Evolutionary conservation across 2,797 vertebrate species (phyloP).

Genomic region (Clarias platycephalus): DNA sequence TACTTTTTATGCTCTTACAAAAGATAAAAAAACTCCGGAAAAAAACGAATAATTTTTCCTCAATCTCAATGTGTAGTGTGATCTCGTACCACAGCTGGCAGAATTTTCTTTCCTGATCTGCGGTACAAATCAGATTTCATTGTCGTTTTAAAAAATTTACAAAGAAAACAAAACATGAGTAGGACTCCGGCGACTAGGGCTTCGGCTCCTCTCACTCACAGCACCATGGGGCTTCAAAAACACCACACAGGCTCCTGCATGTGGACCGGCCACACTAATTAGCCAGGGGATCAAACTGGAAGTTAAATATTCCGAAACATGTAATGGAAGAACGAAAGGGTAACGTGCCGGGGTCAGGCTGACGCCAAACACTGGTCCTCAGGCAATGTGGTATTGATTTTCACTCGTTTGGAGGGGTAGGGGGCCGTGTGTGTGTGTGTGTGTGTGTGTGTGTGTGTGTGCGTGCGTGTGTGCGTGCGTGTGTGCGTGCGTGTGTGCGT

Average conservation of each 20-base stretch:
- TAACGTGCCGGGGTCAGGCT: slow-evolving; percentile 82
- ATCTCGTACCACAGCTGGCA: slow-evolving; percentile 59
- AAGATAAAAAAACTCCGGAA: not conserved
- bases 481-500: slow-evolving; percentile 9
- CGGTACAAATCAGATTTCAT: slow-evolving; percentile 88
- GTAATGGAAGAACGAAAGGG: slow-evolving; percentile 85
- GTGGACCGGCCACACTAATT: slow-evolving; percentile 85
- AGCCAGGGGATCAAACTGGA: slow-evolving; percentile 87
- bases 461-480: slow-evolving; percentile 18
- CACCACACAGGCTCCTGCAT: slow-evolving; percentile 71
- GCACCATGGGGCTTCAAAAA: slow-evolving; percentile 63
- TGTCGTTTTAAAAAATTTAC: slow-evolving; percentile 87
- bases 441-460: slow-evolving; percentile 18
- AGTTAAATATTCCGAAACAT: slow-evolving; percentile 85
- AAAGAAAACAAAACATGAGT: slow-evolving; percentile 81
- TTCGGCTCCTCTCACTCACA: slow-evolving; percentile 63
- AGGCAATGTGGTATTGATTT: slow-evolving; percentile 86
- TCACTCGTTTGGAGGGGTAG: slow-evolving; percentile 79
- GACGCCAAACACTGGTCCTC: slow-evolving; percentile 82
- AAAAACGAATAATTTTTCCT: not conserved
- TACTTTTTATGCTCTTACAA: not conserved
- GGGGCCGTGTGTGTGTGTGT: slow-evolving; percentile 55
- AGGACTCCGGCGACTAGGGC: slow-evolving; percentile 61
- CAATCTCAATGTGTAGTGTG: not conserved
- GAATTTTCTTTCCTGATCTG: slow-evolving; percentile 74